Conservation (phyloP, 2,888 invertebrate genomes). For the Andrena bicolor region DNA sequence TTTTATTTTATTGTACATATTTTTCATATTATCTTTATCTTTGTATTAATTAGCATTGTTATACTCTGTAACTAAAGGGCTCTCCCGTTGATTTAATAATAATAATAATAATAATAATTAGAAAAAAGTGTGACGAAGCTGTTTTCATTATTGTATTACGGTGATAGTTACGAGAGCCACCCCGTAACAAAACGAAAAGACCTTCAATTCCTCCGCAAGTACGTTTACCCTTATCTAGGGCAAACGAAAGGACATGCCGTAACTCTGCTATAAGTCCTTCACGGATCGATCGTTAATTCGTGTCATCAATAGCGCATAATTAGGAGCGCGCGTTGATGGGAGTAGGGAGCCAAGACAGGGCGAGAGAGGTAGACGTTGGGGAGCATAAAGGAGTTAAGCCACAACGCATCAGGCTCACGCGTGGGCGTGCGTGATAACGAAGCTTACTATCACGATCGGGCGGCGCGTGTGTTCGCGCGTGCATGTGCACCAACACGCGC, state of each 20-base stretch:
- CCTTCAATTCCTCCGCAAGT: neutral
- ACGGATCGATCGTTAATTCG: conserved; percentile 56
- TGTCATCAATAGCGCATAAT: conserved; percentile 64
- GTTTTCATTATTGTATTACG: too few relatives aligned
- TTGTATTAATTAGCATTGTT: too few relatives aligned
- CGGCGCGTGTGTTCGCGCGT: conserved; percentile 58
- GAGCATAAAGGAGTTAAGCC: conserved; percentile 73
- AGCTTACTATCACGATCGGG: conserved; percentile 72
- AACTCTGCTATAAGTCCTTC: conserved; percentile 7
- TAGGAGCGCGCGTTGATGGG: conserved; percentile 62
- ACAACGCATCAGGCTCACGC: conserved; percentile 66
- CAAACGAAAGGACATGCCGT: neutral
- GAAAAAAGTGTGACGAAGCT: too few relatives aligned
- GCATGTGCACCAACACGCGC: conserved; percentile 63
- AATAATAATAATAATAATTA: too few relatives aligned
- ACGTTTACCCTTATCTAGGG: neutral
- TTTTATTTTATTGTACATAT: too few relatives aligned
- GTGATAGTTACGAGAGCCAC: too few relatives aligned
- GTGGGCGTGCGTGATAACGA: conserved; percentile 78
- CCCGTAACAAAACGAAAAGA: neutral
- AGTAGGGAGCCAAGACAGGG: conserved; percentile 17
- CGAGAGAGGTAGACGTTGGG: conserved; percentile 32
- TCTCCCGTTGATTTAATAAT: too few relatives aligned
- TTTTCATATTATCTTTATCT: too few relatives aligned
- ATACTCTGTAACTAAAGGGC: too few relatives aligned